Evolutionary conservation across 2,113 vertebrate species (phyloP).

Genomic region (Cyanocitta stelleri): DNA sequence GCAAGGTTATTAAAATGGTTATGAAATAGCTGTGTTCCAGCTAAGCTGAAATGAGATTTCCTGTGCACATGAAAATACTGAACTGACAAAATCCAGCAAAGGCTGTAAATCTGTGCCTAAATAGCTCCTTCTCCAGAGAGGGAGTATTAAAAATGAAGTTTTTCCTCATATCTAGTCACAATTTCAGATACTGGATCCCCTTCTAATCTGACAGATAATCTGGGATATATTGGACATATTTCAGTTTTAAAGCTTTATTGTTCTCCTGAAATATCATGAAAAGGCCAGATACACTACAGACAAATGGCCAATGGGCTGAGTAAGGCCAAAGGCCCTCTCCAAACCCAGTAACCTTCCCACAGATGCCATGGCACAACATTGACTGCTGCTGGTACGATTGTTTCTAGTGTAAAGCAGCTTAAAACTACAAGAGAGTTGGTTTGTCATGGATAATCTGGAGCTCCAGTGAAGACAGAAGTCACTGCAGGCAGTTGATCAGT

Average conservation of each 20-base stretch:
- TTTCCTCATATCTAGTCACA: not conserved
- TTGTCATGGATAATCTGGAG: not conserved
- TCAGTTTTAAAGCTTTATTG: not conserved
- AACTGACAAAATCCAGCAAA: not conserved
- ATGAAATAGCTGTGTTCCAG: slow-evolving; percentile 21
- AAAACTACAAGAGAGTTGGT: not conserved
- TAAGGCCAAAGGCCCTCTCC: not conserved
- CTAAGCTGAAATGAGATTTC: slow-evolving; percentile 19
- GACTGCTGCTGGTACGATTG: not conserved
- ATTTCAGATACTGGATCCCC: not conserved
- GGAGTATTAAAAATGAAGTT: not conserved
- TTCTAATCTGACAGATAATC: not conserved
- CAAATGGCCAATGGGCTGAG: not conserved
- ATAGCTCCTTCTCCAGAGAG: not conserved
- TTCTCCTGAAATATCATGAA: not conserved
- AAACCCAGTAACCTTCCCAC: not conserved
- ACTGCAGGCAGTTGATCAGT: not conserved
- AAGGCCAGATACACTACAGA: not conserved
- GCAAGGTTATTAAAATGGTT: slow-evolving; percentile 20
- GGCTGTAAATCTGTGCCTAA: not conserved
- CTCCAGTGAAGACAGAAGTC: not conserved
- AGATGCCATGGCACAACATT: not conserved
- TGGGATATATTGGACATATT: not conserved
- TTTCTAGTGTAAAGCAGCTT: not conserved
- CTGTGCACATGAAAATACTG: not conserved